phyloP scores from a whole-genome alignment of 2,113 vertebrate genomes.

The Marcusenius ussheri region DNA sequence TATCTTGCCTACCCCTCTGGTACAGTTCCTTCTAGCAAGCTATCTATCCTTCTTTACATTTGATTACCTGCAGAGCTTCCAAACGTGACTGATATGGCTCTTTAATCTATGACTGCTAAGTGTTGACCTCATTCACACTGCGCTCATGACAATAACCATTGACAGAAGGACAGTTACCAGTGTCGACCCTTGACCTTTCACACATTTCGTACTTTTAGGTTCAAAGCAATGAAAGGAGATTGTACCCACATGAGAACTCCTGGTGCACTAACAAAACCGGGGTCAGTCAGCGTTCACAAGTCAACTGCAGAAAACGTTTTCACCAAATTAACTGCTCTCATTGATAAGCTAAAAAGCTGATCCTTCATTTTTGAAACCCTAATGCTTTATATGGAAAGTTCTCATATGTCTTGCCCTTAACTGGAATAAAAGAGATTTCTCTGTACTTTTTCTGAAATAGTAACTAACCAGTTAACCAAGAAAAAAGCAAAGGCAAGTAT shows the following conservation, averaged over 20 bases:
- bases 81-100: neutral
- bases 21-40: neutral
- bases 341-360: neutral
- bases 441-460: neutral
- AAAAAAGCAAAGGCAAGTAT: neutral
- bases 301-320: neutral
- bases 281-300: neutral
- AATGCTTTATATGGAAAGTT: neutral
- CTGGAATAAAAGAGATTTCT: neutral
- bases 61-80: neutral
- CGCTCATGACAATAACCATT: neutral
- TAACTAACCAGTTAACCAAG: neutral
- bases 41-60: neutral
- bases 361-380: neutral
- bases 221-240: neutral
- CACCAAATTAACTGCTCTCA: neutral
- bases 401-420: neutral
- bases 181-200: neutral
- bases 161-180: neutral
- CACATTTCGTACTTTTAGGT: neutral
- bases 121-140: neutral
- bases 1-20: neutral
- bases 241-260: neutral
- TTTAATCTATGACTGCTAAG: neutral
- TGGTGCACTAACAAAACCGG: neutral